Conservation (phyloP, 1,140 invertebrate genomes). For the Choristoneura fumiferana region DNA sequence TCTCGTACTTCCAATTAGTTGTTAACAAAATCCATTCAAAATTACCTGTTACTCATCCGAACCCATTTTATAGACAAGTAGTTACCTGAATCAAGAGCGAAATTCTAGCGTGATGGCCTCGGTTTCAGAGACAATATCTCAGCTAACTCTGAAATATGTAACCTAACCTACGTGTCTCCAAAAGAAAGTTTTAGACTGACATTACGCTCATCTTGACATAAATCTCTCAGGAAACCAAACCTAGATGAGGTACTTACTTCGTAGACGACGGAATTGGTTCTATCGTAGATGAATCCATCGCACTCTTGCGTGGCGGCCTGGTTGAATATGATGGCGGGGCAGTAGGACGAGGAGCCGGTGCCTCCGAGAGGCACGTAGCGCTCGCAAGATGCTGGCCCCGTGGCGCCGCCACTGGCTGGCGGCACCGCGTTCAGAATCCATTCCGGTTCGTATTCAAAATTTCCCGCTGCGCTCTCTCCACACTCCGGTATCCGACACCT, state of each 20-base stretch:
- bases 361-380: slow-evolving; percentile 34
- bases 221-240: no score
- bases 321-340: slow-evolving; percentile 47
- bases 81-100: no score
- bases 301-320: slow-evolving; percentile 33
- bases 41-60: no score
- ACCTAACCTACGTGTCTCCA: no score
- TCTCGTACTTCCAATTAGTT: no score
- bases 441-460: slow-evolving; percentile 32
- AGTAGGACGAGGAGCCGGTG: slow-evolving; percentile 42
- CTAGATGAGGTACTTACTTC: slow-evolving; percentile 56
- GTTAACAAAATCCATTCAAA: no score
- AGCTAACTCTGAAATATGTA: no score
- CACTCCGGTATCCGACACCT: slow-evolving; percentile 69
- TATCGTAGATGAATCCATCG: slow-evolving; percentile 56
- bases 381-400: slow-evolving; percentile 43
- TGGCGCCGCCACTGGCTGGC: slow-evolving; percentile 16
- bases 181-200: no score
- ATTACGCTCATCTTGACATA: no score
- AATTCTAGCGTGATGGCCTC: no score
- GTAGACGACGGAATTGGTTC: slow-evolving; percentile 61
- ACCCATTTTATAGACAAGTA: no score
- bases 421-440: slow-evolving; percentile 64
- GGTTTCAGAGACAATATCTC: no score
- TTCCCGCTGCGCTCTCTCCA: slow-evolving; percentile 39